These are phyloP conservation scores for Verasper variegatus DNA, from an alignment of 2,113 vertebrate species.

Conservation along the genomic window DNA sequence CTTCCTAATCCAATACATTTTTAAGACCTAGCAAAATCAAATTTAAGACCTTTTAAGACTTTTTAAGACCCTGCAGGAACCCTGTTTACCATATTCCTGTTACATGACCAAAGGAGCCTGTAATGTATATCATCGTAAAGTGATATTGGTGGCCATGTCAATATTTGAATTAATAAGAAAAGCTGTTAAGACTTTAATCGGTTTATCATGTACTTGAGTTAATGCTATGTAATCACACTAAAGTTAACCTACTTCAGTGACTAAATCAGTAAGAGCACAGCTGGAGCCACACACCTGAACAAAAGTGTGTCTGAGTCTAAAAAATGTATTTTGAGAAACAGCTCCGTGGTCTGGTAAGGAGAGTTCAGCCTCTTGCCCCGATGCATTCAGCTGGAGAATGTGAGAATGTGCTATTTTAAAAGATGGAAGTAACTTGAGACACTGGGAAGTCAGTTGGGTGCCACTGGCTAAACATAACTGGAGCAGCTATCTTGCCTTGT, in stretches of 20 bases:
- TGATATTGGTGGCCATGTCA: no score
- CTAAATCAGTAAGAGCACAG: neutral
- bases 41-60: no score
- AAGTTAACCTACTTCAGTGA: neutral
- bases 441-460: conserved; percentile 62
- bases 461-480: conserved; percentile 65
- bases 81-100: no score
- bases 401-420: conserved; percentile 80
- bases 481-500: conserved; percentile 53
- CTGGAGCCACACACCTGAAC: neutral
- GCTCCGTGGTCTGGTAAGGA: conserved; percentile 11
- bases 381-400: conserved; percentile 53
- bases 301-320: neutral
- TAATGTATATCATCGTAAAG: no score
- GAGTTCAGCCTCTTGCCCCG: conserved; percentile 13
- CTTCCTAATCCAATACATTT: no score
- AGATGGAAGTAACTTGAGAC: conserved; percentile 78
- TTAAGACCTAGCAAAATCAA: no score
- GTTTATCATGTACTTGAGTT: neutral
- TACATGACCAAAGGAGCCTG: no score
- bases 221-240: neutral
- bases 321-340: neutral
- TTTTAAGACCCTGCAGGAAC: no score
- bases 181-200: neutral
- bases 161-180: neutral